Evolutionary conservation across 2,888 invertebrate species (phyloP), one percentile per base, ranked within the genome.

Genomic region (Hybos culiciformis): DNA sequence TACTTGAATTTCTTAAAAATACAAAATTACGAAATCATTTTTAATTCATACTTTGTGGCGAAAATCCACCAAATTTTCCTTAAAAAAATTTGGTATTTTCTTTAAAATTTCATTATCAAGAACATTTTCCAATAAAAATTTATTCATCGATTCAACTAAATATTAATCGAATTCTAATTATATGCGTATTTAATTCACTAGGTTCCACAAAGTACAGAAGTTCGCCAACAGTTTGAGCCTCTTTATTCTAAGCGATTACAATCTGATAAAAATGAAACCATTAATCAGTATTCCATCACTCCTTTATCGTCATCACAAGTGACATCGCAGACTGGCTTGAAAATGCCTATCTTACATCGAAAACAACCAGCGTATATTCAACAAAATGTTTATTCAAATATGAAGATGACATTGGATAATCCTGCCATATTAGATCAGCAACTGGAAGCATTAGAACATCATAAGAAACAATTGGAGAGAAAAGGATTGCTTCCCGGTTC

Each of bases 131-230:
- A 24, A 24, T 24, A 11, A 8, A 24, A 11, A 8, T 24, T 11
- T 24, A 24, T 24, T 24, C 7, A 11, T 24, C 7, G 24, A 6
- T 7, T 24, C 11, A 11, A 11, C 24, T 7, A 6, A 8, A 11
- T 4, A 5, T 14, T 32, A 9, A n/a, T 3, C 31, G 31, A 8
- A 15, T 32, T 17, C 9, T 17, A 6, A 5, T 15, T 17, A 5
- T 17, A 17, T 17, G 11, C 11, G 4, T n/a, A 8, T 8, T 18
- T 6, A 33, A 17, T 17, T 33, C 17, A 33, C 5, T 44, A 63
- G 78, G 79, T 86, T 55, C 85, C 85, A 47, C 80, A 81, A 57
- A 85, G 84, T 62, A 80, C 80, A 53, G 70, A 73, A 5, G 71
- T 85, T 40, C 78, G 75, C 59, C 74, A 77, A 52, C 68, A 78